Evolutionary conservation across 2,797 vertebrate genomes (phyloP).

Genomic region (Sebastes itinus): DNA sequence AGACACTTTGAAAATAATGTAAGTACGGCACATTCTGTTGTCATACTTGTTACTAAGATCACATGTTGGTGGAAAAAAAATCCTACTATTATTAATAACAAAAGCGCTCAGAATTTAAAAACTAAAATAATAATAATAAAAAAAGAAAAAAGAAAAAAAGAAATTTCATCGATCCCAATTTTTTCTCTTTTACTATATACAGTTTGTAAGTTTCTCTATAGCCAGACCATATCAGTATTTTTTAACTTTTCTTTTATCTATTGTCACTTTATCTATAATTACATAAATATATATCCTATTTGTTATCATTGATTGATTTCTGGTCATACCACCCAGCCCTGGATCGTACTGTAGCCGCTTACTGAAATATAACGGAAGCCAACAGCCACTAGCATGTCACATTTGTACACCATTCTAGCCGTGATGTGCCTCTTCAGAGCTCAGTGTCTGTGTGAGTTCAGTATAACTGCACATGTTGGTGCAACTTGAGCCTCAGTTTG

Average conservation of each 20-base stretch:
- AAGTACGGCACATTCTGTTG: too few species aligned
- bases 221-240: not conserved
- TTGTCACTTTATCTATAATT: not conserved
- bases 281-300: not conserved
- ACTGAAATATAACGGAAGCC: not conserved
- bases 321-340: not conserved
- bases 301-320: not conserved
- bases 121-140: too few species aligned
- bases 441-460: not conserved
- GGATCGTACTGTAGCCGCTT: not conserved
- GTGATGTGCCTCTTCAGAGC: not conserved
- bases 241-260: not conserved
- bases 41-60: too few species aligned
- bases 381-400: not conserved
- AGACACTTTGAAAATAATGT: too few species aligned
- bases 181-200: too few species aligned
- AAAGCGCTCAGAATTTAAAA: too few species aligned
- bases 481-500: not conserved
- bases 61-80: too few species aligned
- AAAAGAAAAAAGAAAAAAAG: too few species aligned
- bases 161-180: too few species aligned
- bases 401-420: not conserved
- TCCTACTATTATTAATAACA: too few species aligned
- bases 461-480: not conserved
- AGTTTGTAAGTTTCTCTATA: too few species aligned